phyloP scores from a whole-genome alignment of 2,797 vertebrate genomes.

The Clarias platycephalus region DNA sequence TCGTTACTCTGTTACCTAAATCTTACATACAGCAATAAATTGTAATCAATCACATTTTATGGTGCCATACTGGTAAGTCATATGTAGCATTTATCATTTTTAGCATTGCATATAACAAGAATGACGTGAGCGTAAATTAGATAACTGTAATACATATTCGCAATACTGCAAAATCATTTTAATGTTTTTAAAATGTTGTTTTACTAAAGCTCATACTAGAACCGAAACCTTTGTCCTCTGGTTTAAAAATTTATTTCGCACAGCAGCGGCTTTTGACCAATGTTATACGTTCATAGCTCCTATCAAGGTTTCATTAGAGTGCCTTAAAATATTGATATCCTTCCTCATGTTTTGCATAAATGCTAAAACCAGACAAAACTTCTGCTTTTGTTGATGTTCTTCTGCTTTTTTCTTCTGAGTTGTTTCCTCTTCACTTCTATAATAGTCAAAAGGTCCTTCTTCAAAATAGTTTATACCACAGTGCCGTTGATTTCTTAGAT shows the following conservation, averaged over 20 bases:
- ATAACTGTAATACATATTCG: not conserved
- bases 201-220: not conserved
- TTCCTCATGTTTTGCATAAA: constrained; percentile 12
- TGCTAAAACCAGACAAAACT: not conserved
- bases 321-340: not conserved
- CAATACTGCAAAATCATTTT: not conserved
- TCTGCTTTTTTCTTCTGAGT: not conserved
- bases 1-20: not conserved
- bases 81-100: not conserved
- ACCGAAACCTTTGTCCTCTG: not conserved
- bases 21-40: not conserved
- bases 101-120: not conserved
- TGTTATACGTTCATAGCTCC: not conserved
- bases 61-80: not conserved
- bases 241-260: not conserved
- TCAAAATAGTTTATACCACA: not conserved
- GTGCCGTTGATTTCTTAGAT: not conserved
- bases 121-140: not conserved
- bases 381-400: not conserved
- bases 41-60: not conserved
- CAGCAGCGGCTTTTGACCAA: not conserved
- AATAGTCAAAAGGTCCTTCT: not conserved
- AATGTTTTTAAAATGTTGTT: not conserved
- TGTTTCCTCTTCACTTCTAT: not conserved
- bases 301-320: not conserved